Conservation (phyloP, 2,113 vertebrate species). For the Muntiacus reevesi region DNA sequence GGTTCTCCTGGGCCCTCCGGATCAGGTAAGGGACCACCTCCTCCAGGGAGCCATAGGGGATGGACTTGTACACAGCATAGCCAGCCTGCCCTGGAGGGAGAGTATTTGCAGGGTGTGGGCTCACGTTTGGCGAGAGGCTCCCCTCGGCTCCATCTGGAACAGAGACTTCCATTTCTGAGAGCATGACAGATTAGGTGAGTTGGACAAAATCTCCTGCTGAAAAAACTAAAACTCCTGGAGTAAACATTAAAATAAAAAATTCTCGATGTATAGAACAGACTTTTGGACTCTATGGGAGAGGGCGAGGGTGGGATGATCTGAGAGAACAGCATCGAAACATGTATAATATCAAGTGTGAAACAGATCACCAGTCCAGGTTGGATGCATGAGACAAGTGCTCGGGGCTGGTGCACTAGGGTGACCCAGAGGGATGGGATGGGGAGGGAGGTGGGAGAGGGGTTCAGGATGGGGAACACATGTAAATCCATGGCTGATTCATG, state of each 20-base stretch:
- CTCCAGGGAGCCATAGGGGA: constrained; percentile 90
- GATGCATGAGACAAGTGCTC: no score
- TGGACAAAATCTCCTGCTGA: not conserved
- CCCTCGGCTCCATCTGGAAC: not conserved
- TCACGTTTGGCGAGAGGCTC: not conserved
- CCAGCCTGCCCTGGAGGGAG: constrained; percentile 83
- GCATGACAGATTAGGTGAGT: not conserved
- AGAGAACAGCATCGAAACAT: no score
- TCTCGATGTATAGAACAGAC: not conserved
- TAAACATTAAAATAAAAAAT: not conserved
- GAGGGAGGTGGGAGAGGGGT: no score
- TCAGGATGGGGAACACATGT: no score
- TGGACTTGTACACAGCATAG: constrained; percentile 90
- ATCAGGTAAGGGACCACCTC: constrained; percentile 91
- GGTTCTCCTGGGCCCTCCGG: constrained; percentile 92
- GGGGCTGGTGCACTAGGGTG: no score
- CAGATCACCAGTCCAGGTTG: no score
- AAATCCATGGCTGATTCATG: no score
- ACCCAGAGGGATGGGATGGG: no score
- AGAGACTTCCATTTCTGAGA: not conserved
- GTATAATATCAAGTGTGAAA: no score
- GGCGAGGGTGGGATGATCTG: no score
- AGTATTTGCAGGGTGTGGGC: not conserved
- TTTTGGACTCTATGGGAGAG: no score
- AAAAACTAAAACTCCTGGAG: not conserved